Evolutionary conservation across 2,113 vertebrate genomes (phyloP).

Genomic region (Agelaius phoeniceus): DNA sequence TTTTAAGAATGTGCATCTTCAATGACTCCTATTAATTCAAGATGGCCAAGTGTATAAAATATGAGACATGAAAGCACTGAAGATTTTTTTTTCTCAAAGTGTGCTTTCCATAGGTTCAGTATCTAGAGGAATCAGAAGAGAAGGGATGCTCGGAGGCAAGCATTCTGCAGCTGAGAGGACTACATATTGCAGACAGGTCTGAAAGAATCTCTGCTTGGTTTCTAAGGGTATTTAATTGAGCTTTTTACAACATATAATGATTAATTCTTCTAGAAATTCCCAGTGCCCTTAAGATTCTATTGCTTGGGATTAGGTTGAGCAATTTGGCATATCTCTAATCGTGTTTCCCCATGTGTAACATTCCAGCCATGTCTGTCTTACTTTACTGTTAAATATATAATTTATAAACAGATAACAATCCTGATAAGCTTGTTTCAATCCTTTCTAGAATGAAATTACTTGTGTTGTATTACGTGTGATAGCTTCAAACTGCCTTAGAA

Average conservation of each 20-base stretch:
- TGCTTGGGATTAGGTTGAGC: slow-evolving; percentile 51
- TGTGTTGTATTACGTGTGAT: slow-evolving; percentile 58
- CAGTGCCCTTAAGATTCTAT: slow-evolving; percentile 43
- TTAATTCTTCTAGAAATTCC: slow-evolving; percentile 61
- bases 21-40: slow-evolving; percentile 48
- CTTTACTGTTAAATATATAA: slow-evolving; percentile 72
- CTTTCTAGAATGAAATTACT: slow-evolving; percentile 67
- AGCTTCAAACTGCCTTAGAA: slow-evolving; percentile 69
- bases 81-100: background rate
- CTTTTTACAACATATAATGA: slow-evolving; percentile 29
- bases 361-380: slow-evolving; percentile 63
- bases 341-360: slow-evolving; percentile 55
- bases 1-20: slow-evolving; percentile 34
- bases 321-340: slow-evolving; percentile 65
- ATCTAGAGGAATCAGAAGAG: slow-evolving; percentile 6
- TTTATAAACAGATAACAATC: slow-evolving; percentile 73
- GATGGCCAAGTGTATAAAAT: slow-evolving; percentile 7
- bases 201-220: slow-evolving; percentile 6
- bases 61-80: background rate
- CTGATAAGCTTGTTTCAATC: slow-evolving; percentile 72
- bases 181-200: slow-evolving; percentile 12
- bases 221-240: slow-evolving; percentile 41
- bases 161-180: background rate
- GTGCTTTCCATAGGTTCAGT: slow-evolving; percentile 22
- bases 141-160: background rate